phyloP scores from a whole-genome alignment of 2,113 vertebrate species.

The Sturnira hondurensis region DNA sequence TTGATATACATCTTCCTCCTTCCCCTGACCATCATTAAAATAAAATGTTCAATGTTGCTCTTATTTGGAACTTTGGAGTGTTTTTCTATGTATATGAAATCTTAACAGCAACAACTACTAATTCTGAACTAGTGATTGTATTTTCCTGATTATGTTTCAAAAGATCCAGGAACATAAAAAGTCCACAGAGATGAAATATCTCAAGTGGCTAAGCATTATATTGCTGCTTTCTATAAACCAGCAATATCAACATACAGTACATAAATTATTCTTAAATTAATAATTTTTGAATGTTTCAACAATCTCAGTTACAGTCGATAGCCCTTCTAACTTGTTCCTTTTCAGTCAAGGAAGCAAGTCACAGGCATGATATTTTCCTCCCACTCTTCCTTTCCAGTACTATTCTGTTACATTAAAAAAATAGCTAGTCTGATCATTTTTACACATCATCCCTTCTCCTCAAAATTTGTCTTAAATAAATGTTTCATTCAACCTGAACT shows the following conservation, averaged over 20 bases:
- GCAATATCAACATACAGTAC: not conserved
- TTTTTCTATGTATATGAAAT: not conserved
- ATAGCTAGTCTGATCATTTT: not conserved
- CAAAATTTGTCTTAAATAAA: constrained; percentile 6
- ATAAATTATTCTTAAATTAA: not conserved
- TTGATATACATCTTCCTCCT: not conserved
- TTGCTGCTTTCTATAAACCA: not conserved
- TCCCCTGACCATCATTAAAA: not conserved
- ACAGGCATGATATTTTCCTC: not conserved
- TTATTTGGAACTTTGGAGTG: not conserved
- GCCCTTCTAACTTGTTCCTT: not conserved
- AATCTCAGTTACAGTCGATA: not conserved
- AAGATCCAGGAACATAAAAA: not conserved
- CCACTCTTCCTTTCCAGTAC: not conserved
- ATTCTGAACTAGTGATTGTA: not conserved
- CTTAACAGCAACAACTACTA: not conserved
- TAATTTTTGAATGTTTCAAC: not conserved
- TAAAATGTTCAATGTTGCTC: not conserved
- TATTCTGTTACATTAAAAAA: not conserved
- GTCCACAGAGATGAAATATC: not conserved
- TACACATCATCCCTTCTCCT: not conserved
- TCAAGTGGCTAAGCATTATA: not conserved
- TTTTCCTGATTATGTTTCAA: not conserved
- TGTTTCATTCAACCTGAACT: not conserved
- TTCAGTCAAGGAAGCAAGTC: not conserved